phyloP scores from a whole-genome alignment of 2,888 invertebrate species.

The Pteria penguin region DNA sequence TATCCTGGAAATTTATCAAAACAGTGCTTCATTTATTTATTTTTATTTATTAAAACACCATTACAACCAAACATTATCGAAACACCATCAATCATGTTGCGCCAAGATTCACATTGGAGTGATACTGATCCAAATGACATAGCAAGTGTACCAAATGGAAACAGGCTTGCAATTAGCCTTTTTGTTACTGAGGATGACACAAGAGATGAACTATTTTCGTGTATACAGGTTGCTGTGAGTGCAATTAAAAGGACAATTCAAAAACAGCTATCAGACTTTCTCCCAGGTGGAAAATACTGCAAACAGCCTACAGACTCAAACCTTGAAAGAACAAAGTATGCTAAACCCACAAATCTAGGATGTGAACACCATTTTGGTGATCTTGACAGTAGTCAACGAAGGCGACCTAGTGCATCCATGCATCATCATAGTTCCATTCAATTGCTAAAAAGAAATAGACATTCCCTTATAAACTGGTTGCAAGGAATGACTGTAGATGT shows the following conservation, averaged over 20 bases:
- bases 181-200: background rate
- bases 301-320: conserved; percentile 9
- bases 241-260: conserved; percentile 31
- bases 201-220: conserved; percentile 9
- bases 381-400: no score
- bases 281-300: conserved; percentile 37
- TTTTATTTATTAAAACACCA: no score
- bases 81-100: no score
- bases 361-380: no score
- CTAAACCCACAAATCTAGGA: conserved; percentile 44
- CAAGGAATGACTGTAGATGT: conserved; percentile 34
- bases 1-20: conserved; percentile 19
- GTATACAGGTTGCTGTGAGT: conserved; percentile 1
- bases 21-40: background rate
- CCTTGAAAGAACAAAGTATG: conserved; percentile 31
- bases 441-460: conserved; percentile 47
- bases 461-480: conserved; percentile 42
- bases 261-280: conserved; percentile 48
- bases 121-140: background rate
- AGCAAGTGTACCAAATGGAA: background rate
- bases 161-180: background rate
- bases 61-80: no score
- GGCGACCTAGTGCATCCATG: conserved; percentile 46
- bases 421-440: conserved; percentile 53
- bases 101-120: no score